Percentiles rank a stretch among this genome's conserved stretches.
Evolutionary conservation across 2,888 invertebrate species (phyloP).

Genomic region (Cremastobaeus sp.): DNA sequence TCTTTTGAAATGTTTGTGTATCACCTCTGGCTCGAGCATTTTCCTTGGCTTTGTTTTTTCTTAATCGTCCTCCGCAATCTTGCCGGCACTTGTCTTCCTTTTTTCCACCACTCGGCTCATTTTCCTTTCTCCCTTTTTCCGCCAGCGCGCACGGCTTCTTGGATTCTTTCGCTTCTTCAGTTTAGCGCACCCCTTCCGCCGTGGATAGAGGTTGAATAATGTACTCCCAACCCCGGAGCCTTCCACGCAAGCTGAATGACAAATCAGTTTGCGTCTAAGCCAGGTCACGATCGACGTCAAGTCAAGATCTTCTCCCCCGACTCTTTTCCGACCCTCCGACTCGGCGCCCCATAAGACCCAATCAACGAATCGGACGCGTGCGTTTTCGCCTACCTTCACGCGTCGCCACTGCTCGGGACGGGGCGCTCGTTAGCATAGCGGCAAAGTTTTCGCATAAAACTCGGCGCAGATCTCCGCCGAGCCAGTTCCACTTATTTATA

Average conservation of each 20-base stretch:
- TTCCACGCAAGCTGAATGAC: conserved; percentile 75
- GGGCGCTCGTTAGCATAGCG: conserved; percentile 4
- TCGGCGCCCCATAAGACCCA: conserved; percentile 27
- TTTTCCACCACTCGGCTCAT: conserved; percentile 44
- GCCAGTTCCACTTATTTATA: conserved; percentile 18
- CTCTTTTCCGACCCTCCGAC: no score
- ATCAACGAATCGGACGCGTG: conserved; percentile 20
- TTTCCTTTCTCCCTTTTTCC: conserved; percentile 58
- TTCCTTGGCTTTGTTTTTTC: conserved; percentile 41
- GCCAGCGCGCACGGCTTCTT: conserved; percentile 37
- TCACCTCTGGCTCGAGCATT: conserved; percentile 37
- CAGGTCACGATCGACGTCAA: conserved; percentile 70
- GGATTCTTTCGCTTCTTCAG: conserved; percentile 59
- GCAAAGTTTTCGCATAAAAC: conserved; percentile 40
- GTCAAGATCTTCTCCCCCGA: conserved; percentile 49
- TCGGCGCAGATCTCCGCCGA: conserved; percentile 3
- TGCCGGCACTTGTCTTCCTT: conserved; percentile 49
- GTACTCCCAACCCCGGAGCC: conserved; percentile 70
- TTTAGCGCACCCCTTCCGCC: conserved; percentile 65
- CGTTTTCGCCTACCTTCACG: conserved; percentile 25
- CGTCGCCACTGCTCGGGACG: background rate
- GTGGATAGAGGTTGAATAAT: conserved; percentile 76
- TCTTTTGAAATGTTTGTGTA: conserved; percentile 43
- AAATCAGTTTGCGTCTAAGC: conserved; percentile 73
- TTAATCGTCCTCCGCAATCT: conserved; percentile 59